Evolutionary conservation across 2,888 invertebrate species (phyloP).

Genomic region (Campoplex nolae): DNA sequence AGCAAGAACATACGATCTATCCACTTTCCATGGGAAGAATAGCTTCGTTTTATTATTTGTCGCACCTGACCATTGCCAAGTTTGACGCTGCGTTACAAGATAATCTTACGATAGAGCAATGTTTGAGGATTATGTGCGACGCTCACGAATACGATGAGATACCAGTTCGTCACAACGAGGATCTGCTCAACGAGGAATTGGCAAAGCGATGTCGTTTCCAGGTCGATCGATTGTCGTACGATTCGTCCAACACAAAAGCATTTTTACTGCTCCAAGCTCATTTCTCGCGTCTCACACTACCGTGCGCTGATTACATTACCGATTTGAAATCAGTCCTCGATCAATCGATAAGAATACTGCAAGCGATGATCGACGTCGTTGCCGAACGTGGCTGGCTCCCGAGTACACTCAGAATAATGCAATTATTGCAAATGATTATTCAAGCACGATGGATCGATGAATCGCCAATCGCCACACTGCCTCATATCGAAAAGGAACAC

Average conservation of each 20-base stretch:
- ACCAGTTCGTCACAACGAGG: slow-evolving; percentile 99
- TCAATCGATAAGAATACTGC: slow-evolving; percentile 96
- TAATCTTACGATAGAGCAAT: slow-evolving; percentile 89
- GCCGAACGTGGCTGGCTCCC: slow-evolving; percentile 96
- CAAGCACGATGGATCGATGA: slow-evolving; percentile 96
- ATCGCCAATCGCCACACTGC: slow-evolving; percentile 91
- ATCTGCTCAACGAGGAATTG: slow-evolving; percentile 95
- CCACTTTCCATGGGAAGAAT: slow-evolving; percentile 92
- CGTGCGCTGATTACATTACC: slow-evolving; percentile 97
- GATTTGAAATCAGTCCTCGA: slow-evolving; percentile 99
- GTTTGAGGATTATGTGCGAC: slow-evolving; percentile 92
- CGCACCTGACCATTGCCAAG: slow-evolving; percentile 95
- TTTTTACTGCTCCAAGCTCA: slow-evolving; percentile 97
- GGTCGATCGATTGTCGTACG: slow-evolving; percentile 91
- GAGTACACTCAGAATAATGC: slow-evolving; percentile 91
- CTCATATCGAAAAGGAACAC: slow-evolving; percentile 89
- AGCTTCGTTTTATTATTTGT: slow-evolving; percentile 98
- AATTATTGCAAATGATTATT: slow-evolving; percentile 94
- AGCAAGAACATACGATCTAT: slow-evolving; percentile 77
- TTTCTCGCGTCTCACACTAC: slow-evolving; percentile 92
- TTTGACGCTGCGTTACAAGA: slow-evolving; percentile 90
- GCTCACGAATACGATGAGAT: slow-evolving; percentile 96
- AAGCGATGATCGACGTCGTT: slow-evolving; percentile 98
- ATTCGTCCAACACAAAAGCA: slow-evolving; percentile 97
- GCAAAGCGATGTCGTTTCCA: slow-evolving; percentile 91